Evolutionary conservation across 64 coral and sea anemone species (phyloP).

Genomic region (Actinia tenebrosa): DNA sequence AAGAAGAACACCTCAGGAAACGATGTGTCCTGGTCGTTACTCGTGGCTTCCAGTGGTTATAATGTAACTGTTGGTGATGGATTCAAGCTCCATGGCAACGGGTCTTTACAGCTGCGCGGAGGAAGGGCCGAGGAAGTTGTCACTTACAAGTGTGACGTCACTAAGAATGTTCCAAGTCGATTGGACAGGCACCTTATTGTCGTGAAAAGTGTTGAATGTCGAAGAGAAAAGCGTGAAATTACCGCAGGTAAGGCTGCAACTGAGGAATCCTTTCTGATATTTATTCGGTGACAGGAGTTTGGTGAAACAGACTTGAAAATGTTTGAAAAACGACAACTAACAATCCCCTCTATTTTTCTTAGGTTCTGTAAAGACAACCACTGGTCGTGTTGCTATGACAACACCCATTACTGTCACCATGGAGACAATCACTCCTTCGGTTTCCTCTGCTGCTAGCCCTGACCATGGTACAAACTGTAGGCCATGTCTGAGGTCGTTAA

Average conservation of each 20-base stretch:
- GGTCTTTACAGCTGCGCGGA: neutral
- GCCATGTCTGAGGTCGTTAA: too few relatives aligned
- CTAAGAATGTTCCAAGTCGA: neutral
- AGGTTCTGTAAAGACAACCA: neutral
- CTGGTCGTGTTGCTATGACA: slow-evolving; percentile 6
- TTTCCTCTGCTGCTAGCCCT: neutral
- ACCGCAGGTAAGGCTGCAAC: neutral
- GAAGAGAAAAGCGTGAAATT: neutral
- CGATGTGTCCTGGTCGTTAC: neutral
- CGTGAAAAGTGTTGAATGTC: neutral
- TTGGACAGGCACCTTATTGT: neutral
- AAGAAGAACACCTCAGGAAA: neutral
- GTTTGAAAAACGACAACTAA: neutral
- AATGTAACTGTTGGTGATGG: neutral
- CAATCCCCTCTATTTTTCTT: neutral
- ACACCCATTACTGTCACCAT: neutral
- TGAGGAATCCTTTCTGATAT: too few relatives aligned
- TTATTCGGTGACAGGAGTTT: too few relatives aligned
- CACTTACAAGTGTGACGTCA: neutral
- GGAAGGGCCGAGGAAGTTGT: neutral
- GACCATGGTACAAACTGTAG: neutral
- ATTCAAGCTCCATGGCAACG: neutral
- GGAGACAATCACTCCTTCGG: neutral
- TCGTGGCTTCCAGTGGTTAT: neutral
- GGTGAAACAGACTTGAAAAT: too few relatives aligned